These are phyloP conservation scores for Psophia crepitans DNA, from an alignment of 2,113 vertebrate genomes.

Conservation along the genomic window DNA sequence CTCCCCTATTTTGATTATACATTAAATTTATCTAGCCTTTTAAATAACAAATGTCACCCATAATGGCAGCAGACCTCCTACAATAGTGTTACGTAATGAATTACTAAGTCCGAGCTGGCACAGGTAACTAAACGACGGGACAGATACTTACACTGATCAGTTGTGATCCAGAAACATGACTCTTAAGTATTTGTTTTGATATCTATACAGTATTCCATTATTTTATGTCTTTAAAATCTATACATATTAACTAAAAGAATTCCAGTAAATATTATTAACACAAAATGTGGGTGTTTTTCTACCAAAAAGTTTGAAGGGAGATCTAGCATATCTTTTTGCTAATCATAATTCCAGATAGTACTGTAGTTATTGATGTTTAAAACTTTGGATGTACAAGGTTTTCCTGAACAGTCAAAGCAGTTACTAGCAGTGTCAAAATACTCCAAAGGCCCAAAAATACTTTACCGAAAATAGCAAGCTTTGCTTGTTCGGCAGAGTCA, in stretches of 20 bases:
- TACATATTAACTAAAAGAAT: not conserved
- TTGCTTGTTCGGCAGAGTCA: not conserved
- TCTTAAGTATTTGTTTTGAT: not conserved
- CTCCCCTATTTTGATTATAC: not conserved
- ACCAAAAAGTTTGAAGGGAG: not conserved
- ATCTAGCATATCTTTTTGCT: not conserved
- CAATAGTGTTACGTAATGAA: not conserved
- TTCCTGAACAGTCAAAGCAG: not conserved
- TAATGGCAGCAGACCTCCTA: not conserved
- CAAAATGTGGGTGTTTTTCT: not conserved
- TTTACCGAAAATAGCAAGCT: conserved; percentile 29
- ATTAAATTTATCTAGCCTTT: not conserved
- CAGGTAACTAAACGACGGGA: not conserved
- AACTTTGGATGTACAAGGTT: not conserved
- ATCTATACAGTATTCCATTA: not conserved
- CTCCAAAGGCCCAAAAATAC: not conserved
- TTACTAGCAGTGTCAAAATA: conserved; percentile 4
- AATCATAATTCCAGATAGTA: not conserved
- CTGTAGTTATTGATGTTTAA: not conserved
- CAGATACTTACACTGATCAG: not conserved
- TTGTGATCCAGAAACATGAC: not conserved
- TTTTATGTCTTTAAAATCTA: not conserved
- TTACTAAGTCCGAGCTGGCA: not conserved
- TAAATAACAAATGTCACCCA: not conserved
- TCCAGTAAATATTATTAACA: not conserved